Base-by-base conservation (phyloP, 2,888 invertebrate genomes). In the Pterostichus niger region DNA sequence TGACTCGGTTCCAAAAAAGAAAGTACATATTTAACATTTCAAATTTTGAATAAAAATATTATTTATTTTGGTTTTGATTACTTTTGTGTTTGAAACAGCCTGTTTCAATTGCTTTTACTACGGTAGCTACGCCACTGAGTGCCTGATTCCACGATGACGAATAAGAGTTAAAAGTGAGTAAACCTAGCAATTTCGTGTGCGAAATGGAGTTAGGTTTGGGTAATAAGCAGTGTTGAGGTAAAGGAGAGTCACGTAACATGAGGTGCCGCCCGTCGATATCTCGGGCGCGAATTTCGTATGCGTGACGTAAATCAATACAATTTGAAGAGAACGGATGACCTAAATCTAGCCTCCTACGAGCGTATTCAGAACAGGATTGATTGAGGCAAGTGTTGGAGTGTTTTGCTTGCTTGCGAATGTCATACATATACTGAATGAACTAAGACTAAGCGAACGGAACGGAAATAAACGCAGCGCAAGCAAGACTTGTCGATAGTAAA, bases 261-360 rank as follows among this genome's bases (percentile, higher is more conserved):
- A 71, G 68, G 68, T 71, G 68, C 68, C 68, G 68, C 68, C 44
- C 44, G 56, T 78, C 78, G 78, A 78, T 78, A 78, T 56, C 61
- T 78, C 56, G 78, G 78, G 78, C 78, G 78, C 78, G 61, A 78
- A 78, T 78, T 78, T 78, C 59, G 46, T 78, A 78, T 78, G 78
- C 78, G 59, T 78, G 59, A 35, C 78, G 40, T 61, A 44, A 78
- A 78, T 78, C 78, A 78, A 78, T 78, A 78, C 59, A 78, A 59
- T 78, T 78, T 78, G 78, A 59, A 59, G 76, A 56, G 56, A 76
- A 13, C 33, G 35, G 61, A 78, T 78, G 78, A 78, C 78, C 78
- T 78, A 78, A 35, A 78, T 78, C 33, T 77, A 76, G 49, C 33
- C 76, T 73, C 40, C 17, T 4, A 59, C 31, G 59, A 4, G 6